Conservation (phyloP, 1,140 invertebrate species). For the Caenorhabditis tropicalis region DNA sequence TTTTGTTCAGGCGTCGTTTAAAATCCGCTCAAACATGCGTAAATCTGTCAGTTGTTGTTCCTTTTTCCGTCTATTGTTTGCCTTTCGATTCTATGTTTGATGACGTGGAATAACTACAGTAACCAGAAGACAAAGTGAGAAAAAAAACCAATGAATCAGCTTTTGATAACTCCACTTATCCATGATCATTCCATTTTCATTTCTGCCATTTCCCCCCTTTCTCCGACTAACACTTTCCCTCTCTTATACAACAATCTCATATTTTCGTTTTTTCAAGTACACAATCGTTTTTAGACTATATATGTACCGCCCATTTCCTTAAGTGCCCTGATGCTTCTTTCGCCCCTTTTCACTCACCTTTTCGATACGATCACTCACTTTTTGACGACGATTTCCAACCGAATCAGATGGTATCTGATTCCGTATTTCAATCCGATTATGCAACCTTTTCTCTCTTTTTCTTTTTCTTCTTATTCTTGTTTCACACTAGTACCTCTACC, state of each 20-base stretch:
- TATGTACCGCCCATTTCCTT: conserved; percentile 12
- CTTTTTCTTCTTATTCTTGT: not conserved
- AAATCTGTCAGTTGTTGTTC: not conserved
- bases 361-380: conserved; percentile 10
- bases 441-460: not conserved
- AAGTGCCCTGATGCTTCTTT: not conserved
- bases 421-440: conserved; percentile 39
- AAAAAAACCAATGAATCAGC: conserved; percentile 6
- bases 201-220: not conserved
- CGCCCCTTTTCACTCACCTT: not conserved
- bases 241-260: conserved; percentile 2
- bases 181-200: not conserved
- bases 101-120: not conserved
- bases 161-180: conserved; percentile 28
- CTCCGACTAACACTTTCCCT: not conserved
- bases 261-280: conserved; percentile 40
- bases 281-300: conserved; percentile 41
- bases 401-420: conserved; percentile 34
- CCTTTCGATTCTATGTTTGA: not conserved
- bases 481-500: not conserved
- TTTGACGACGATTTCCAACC: not conserved
- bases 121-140: not conserved
- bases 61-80: conserved; percentile 2
- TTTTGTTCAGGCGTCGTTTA: conserved; percentile 29
- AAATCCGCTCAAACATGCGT: conserved; percentile 31